A percentile compares a stretch with the other conserved stretches of the same genome.
Evolutionary conservation across 2,797 vertebrate species (phyloP).

Genomic region (Acrossocheilus fasciatus): DNA sequence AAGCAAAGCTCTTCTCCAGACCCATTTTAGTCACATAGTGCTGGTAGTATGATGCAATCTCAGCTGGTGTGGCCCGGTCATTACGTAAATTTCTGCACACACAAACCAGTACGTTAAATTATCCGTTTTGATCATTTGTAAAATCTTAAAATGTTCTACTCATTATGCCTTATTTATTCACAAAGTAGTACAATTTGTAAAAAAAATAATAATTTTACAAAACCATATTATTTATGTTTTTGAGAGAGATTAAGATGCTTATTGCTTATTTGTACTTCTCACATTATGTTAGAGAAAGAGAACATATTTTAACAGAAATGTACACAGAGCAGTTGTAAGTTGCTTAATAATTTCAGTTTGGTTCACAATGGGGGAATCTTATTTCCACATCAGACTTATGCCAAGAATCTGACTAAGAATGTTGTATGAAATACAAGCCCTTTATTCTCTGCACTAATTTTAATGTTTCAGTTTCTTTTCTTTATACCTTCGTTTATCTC

Average conservation of each 20-base stretch:
- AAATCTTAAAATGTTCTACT: background rate
- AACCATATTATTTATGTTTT: background rate
- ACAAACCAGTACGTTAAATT: background rate
- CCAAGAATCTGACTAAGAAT: background rate
- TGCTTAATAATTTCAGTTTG: background rate
- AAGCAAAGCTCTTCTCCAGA: constrained; percentile 78
- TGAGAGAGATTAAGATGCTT: background rate
- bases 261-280: background rate
- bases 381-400: background rate
- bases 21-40: constrained; percentile 81
- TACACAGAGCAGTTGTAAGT: background rate
- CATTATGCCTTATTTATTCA: background rate
- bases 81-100: constrained; percentile 78
- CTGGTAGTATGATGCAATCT: constrained; percentile 85
- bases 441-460: background rate
- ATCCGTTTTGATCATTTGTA: background rate
- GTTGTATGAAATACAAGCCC: no score
- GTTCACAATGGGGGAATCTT: background rate
- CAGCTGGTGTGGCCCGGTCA: constrained; percentile 81
- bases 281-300: background rate
- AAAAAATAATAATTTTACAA: background rate
- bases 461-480: background rate
- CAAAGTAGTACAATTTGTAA: background rate
- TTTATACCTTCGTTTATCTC: constrained; percentile 83
- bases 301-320: background rate